These are phyloP conservation scores for Heteronetta atricapilla DNA, from an alignment of 2,113 vertebrate genomes.

Conservation along the genomic window DNA sequence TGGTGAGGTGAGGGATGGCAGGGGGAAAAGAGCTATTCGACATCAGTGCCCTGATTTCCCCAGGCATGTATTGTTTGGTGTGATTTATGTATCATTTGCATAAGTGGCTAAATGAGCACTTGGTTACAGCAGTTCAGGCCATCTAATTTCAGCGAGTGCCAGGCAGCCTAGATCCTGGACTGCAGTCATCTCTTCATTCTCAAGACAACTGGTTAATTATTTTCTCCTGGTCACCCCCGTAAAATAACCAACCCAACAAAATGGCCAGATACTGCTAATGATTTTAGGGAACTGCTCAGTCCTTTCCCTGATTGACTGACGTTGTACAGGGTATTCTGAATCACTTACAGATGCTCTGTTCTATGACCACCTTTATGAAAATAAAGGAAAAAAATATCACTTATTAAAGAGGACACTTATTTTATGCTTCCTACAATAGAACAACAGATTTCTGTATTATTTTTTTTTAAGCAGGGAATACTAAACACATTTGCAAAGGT, in stretches of 20 bases:
- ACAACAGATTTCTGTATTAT: neutral
- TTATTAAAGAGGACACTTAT: neutral
- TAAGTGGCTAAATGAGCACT: neutral
- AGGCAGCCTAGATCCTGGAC: neutral
- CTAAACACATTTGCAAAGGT: neutral
- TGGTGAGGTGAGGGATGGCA: neutral
- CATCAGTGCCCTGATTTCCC: neutral
- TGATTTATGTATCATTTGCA: slow-evolving; percentile 25
- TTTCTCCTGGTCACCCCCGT: neutral
- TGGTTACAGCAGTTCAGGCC: neutral
- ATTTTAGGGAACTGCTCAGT: neutral
- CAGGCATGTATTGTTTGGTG: neutral
- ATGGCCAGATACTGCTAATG: neutral
- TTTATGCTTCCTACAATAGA: neutral
- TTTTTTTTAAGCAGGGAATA: neutral
- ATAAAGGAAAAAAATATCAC: neutral
- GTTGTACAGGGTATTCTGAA: neutral
- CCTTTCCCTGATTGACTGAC: neutral
- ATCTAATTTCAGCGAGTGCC: neutral
- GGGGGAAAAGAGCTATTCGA: neutral
- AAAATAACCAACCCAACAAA: neutral
- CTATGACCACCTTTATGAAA: neutral
- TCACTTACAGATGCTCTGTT: neutral
- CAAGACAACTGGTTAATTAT: neutral
- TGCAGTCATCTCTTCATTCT: neutral